Conservation (phyloP, 2,888 invertebrate species). For the Meganola albula region DNA sequence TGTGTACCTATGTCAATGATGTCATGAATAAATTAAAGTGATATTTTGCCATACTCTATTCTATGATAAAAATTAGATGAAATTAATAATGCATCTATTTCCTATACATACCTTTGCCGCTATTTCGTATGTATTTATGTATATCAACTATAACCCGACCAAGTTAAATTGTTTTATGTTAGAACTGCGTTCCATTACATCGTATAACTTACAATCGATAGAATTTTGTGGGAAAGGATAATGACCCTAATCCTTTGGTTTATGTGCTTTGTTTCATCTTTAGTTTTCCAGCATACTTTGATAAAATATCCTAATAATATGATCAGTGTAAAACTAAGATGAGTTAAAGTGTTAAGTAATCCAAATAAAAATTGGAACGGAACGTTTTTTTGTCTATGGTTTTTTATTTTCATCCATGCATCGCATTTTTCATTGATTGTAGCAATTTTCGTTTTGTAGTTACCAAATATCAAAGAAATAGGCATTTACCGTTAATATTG, state of each 20-base stretch:
- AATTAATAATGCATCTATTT: conserved; percentile 39
- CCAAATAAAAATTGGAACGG: conserved; percentile 27
- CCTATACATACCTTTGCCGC: conserved; percentile 67
- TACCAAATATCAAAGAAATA: neutral
- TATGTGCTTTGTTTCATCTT: neutral
- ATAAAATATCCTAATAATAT: neutral
- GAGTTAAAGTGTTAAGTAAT: conserved; percentile 2
- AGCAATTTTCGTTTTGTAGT: neutral
- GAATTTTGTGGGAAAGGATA: neutral
- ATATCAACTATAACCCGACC: conserved; percentile 51
- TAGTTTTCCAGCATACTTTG: neutral
- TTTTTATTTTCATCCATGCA: conserved; percentile 40
- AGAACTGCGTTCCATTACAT: conserved; percentile 50
- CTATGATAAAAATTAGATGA: no score
- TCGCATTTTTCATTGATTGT: conserved; percentile 13
- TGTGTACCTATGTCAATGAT: no score
- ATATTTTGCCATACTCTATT: no score
- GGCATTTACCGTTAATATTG: neutral
- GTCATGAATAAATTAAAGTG: no score
- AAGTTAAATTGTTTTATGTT: conserved; percentile 42
- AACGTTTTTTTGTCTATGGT: conserved; percentile 60
- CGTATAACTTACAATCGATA: conserved; percentile 10
- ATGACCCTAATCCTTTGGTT: no score
- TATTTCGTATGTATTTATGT: conserved; percentile 57
- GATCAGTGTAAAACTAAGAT: neutral